Evolutionary conservation across 2,797 vertebrate species (phyloP), one percentile per base, ranked within the genome.

Genomic region (Lates japonicus): DNA sequence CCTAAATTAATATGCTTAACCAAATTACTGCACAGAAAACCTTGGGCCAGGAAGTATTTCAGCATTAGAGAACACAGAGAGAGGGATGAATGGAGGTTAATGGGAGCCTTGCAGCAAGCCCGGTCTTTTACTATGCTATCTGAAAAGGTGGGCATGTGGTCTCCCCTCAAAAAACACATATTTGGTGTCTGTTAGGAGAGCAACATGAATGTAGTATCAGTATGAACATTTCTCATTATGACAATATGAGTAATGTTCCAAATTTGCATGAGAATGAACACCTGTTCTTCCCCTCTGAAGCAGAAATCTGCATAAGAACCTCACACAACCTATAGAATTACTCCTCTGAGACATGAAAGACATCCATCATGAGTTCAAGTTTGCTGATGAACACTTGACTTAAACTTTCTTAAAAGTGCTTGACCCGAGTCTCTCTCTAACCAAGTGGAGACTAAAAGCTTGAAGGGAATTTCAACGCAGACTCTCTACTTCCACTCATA

Each of bases 251-350:
- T 14, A 54, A 37, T 42, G 6, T n/a, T 52, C 39, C 37, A 12
- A 17, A 79, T 58, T 37, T 49, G 51, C 57, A 74, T 35, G n/a
- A 63, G 41, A 7, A 20, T 37, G 33, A 80, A 59, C 54, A 54
- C 37, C 37, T 48, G 59, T 39, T 77, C 39, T 64, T 68, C 20
- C 22, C 52, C 33, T 46, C 46, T 59, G 33, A 9, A 4, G 39
- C 17, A 31, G 29, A 77, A 57, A 82, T 29, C 75, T 64, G 44
- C 52, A 59, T 39, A 46, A 29, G 5, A 55, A 25, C 71, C 1
- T 14, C 37, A 25, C 41, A 35, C 7, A 25, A 22, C 7, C 39
- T n/a, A 1, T 2, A 6, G 13, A 5, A 7, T 20, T 13, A 17
- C 14, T 41, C 16, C 9, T n/a, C 48, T 3, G 33, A 48, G 22